Evolutionary conservation across 2,797 vertebrate species (phyloP).

Genomic region (Forpus xanthops): DNA sequence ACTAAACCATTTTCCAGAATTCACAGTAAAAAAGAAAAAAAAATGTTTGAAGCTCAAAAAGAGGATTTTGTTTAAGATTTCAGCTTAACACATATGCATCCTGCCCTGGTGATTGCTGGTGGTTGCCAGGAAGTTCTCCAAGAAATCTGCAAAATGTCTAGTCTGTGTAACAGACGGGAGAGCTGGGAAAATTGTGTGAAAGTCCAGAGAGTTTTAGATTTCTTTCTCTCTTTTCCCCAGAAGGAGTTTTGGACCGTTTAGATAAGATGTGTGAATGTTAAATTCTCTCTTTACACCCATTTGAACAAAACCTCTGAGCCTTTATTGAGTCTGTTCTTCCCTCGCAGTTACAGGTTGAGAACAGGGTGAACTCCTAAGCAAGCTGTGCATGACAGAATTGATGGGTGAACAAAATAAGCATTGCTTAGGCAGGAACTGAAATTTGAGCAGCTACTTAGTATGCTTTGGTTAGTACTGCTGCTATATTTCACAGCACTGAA

Average conservation of each 20-base stretch:
- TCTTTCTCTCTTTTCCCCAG: conserved; percentile 27
- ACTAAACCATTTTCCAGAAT: conserved; percentile 1
- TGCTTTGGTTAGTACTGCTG: not conserved
- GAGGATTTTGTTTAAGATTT: conserved; percentile 62
- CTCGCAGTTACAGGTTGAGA: conserved; percentile 19
- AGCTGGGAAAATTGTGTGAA: conserved; percentile 45
- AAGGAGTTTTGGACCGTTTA: conserved; percentile 20
- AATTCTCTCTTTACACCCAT: conserved; percentile 9
- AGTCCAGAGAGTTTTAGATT: conserved; percentile 40
- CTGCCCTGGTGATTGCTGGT: conserved; percentile 60
- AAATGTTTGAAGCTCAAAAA: conserved; percentile 19
- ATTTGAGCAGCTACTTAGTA: not conserved
- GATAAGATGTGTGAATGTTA: conserved; percentile 29
- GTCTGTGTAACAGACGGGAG: conserved; percentile 54
- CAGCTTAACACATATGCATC: conserved; percentile 59
- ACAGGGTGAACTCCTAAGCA: conserved; percentile 31
- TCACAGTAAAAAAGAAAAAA: not conserved
- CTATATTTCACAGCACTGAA: not conserved
- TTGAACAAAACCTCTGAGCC: conserved; percentile 35
- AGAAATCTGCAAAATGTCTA: conserved; percentile 67
- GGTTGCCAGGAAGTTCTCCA: conserved; percentile 62
- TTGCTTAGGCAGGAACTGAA: not conserved
- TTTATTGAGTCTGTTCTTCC: conserved; percentile 18
- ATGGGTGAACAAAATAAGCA: not conserved
- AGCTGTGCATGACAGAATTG: not conserved